phyloP scores from a whole-genome alignment of 2,888 invertebrate species.

The Yponomeuta malinellus region DNA sequence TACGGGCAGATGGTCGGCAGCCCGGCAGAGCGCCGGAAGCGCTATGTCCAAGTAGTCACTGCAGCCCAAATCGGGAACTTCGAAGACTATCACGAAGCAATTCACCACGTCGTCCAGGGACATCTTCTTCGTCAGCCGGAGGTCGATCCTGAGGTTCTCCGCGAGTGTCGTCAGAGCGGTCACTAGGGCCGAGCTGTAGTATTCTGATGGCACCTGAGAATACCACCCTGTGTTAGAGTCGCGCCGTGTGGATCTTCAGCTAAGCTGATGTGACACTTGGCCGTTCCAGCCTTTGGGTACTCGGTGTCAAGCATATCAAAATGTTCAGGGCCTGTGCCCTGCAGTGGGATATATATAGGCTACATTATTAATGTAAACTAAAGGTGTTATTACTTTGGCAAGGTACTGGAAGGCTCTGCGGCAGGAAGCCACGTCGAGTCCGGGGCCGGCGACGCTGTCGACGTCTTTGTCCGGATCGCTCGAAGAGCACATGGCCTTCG shows the following conservation, averaged over 20 bases:
- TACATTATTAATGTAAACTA: no score
- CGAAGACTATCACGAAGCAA: slow-evolving; percentile 83
- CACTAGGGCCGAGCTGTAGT: slow-evolving; percentile 79
- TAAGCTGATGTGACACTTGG: no score
- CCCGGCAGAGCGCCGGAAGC: slow-evolving; percentile 85
- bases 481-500: slow-evolving; percentile 55
- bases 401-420: slow-evolving; percentile 80
- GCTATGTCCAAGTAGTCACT: slow-evolving; percentile 90
- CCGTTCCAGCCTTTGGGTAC: no score
- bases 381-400: slow-evolving; percentile 48
- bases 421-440: slow-evolving; percentile 83
- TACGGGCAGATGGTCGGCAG: slow-evolving; percentile 83
- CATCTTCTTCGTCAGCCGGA: slow-evolving; percentile 73
- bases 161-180: slow-evolving; percentile 84
- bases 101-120: slow-evolving; percentile 75
- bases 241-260: no score
- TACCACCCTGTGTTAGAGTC: not conserved
- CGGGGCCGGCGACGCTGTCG: slow-evolving; percentile 79
- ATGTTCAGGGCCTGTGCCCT: no score
- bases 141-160: slow-evolving; percentile 82
- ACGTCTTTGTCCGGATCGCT: slow-evolving; percentile 91
- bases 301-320: no score
- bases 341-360: no score
- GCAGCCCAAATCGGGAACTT: slow-evolving; percentile 83
- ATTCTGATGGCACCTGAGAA: slow-evolving; percentile 61